A percentile compares a stretch with the other conserved stretches of the same genome.
Evolutionary conservation across 2,797 vertebrate species (phyloP).

Genomic region (Cossypha dichroa): DNA sequence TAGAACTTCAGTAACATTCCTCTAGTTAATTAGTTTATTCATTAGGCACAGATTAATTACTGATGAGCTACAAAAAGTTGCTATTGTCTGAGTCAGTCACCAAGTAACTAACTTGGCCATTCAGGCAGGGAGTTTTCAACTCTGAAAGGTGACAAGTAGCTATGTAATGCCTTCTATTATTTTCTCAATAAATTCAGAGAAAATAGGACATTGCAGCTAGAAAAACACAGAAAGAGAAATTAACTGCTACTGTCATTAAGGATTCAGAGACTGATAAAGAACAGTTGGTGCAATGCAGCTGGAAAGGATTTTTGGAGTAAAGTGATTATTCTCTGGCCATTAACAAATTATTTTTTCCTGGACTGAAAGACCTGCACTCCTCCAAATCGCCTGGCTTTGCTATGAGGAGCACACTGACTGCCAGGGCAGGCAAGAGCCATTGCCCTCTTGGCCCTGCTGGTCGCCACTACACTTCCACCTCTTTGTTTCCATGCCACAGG

Average conservation of each 20-base stretch:
- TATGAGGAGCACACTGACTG: neutral
- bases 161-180: conserved; percentile 60
- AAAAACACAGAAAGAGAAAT: conserved; percentile 54
- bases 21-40: neutral
- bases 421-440: neutral
- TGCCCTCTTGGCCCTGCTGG: neutral
- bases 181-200: conserved; percentile 47
- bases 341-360: conserved; percentile 74
- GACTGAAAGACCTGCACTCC: conserved; percentile 63
- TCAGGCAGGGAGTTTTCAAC: conserved; percentile 38
- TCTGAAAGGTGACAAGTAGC: conserved; percentile 62
- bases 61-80: conserved; percentile 23
- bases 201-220: conserved; percentile 43
- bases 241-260: conserved; percentile 66
- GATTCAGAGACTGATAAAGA: conserved; percentile 71
- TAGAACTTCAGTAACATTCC: neutral
- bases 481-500: neutral
- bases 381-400: conserved; percentile 71
- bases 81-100: conserved; percentile 33
- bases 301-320: conserved; percentile 69
- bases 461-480: neutral
- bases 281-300: conserved; percentile 77
- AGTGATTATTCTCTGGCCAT: conserved; percentile 75
- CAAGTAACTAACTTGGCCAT: conserved; percentile 30
- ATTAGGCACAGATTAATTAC: neutral